A percentile compares a stretch with the other conserved stretches of the same genome.
Evolutionary conservation across 2,797 vertebrate genomes (phyloP).

Genomic region (Danio tinwini): DNA sequence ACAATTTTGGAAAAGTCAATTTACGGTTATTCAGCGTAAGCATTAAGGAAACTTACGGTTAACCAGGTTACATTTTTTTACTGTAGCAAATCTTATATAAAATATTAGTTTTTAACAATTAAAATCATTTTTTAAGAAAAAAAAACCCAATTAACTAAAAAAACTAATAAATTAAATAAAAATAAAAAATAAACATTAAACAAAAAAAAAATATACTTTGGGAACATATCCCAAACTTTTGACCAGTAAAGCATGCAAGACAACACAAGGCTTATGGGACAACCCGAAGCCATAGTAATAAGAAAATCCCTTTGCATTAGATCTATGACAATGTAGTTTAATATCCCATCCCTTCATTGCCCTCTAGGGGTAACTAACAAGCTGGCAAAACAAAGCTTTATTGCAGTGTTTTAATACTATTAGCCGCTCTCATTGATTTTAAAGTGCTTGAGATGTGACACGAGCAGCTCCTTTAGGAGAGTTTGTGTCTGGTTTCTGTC

Average conservation of each 20-base stretch:
- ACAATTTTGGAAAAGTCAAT: too few species aligned
- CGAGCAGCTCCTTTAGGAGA: slow-evolving; percentile 50
- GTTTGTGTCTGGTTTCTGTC: slow-evolving; percentile 60
- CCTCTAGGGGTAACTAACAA: slow-evolving; percentile 35
- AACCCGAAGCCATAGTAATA: slow-evolving; percentile 54
- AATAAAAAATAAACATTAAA: too few species aligned
- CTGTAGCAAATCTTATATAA: too few species aligned
- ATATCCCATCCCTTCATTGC: slow-evolving; percentile 28
- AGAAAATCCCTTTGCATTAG: slow-evolving; percentile 19
- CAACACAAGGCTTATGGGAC: background rate
- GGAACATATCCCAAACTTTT: too few species aligned
- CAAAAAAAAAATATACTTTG: too few species aligned
- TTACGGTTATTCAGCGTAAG: too few species aligned
- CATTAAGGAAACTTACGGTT: too few species aligned
- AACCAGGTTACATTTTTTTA: too few species aligned
- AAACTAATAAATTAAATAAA: too few species aligned
- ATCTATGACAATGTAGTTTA: slow-evolving; percentile 36
- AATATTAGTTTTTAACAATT: too few species aligned
- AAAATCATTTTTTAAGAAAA: too few species aligned
- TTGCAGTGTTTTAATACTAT: slow-evolving; percentile 40
- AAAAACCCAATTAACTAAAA: too few species aligned
- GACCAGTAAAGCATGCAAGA: background rate
- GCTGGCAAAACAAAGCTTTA: slow-evolving; percentile 45
- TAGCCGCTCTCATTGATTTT: slow-evolving; percentile 29
- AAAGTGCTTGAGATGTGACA: slow-evolving; percentile 39